Evolutionary conservation across 2,113 vertebrate genomes (phyloP), one percentile per base, ranked within the genome.

Genomic region (Oryzias curvinotus): DNA sequence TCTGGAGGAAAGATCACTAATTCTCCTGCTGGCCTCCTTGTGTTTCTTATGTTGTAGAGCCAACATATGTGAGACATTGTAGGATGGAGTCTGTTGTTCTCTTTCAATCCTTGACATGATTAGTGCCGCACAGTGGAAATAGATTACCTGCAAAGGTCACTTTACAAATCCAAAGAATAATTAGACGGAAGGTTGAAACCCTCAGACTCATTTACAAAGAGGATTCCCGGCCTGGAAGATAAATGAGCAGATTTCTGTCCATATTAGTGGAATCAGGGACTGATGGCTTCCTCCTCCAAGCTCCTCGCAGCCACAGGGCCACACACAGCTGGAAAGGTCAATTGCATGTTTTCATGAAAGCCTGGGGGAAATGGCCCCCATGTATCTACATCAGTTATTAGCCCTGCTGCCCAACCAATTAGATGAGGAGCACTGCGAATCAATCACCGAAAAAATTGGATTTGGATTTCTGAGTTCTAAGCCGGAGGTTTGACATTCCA

Each of bases 381-480:
- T 80, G 77, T 80, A 86, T 85, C 76, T 83, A 85, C 84, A 81
- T 85, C 69, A 71, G 80, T 80, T 86, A 80, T 88, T 88, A 87
- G 79, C 75, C 62, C 79, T 47, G 73, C 65, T 64, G 59, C 48
- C 68, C 82, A 86, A 68, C 78, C 83, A 82, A 89, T 91, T 86
- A 87, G 73, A 60, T 69, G 30, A 64, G 14, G 13, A 63, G 73
- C 65, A 53, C 21, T 28, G 77, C 85, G 81, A 48, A 89, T 90
- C 87, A 90, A 88, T 91, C 87, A 86, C 65, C 44, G 62, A 61
- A 60, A 61, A 89, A 86, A 88, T 87, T 86, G 74, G 77, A 89
- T 91, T 88, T 80, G 77, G 65, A 79, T 80, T 72, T 69, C 62
- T 81, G 76, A 72, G 62, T 59, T 78, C 41, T 78, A 61, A 57